phyloP scores from a whole-genome alignment of 2,888 invertebrate genomes.

The Gonocerus acuteangulatus region DNA sequence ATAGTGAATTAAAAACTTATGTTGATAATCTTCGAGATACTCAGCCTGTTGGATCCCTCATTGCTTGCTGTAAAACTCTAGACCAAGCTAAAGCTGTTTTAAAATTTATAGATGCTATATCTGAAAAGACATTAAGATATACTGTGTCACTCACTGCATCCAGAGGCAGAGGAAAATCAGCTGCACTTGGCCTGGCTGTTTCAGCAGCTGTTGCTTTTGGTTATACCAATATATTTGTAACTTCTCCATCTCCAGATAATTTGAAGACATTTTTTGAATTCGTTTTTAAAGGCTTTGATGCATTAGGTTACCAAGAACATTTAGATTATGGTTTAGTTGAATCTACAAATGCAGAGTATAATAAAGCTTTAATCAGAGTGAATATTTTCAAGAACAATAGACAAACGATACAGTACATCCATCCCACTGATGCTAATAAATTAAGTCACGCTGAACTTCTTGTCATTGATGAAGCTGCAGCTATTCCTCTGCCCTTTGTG shows the following conservation, averaged over 20 bases:
- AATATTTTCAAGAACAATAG: slow-evolving; percentile 84
- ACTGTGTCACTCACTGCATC: slow-evolving; percentile 94
- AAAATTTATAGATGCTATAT: slow-evolving; percentile 88
- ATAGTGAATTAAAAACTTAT: slow-evolving; percentile 55
- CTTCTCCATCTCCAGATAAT: slow-evolving; percentile 97
- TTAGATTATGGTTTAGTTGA: slow-evolving; percentile 89
- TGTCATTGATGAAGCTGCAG: slow-evolving; percentile 97
- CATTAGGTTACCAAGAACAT: slow-evolving; percentile 89
- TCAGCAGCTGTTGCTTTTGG: slow-evolving; percentile 76
- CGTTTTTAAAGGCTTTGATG: slow-evolving; percentile 87
- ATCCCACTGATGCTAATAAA: slow-evolving; percentile 81
- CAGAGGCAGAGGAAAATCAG: slow-evolving; percentile 96
- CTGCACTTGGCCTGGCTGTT: slow-evolving; percentile 87
- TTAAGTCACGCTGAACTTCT: slow-evolving; percentile 89
- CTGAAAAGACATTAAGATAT: slow-evolving; percentile 79
- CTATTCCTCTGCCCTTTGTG: slow-evolving; percentile 90
- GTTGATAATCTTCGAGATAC: slow-evolving; percentile 74
- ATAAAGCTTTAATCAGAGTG: slow-evolving; percentile 89
- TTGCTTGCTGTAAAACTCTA: slow-evolving; percentile 81
- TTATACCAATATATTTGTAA: slow-evolving; percentile 91
- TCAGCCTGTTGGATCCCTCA: slow-evolving; percentile 81
- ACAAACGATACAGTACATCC: slow-evolving; percentile 94
- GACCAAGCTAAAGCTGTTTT: slow-evolving; percentile 83
- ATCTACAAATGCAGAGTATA: slow-evolving; percentile 91
- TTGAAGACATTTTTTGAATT: slow-evolving; percentile 96